phyloP scores from a whole-genome alignment of 2,888 invertebrate species.

The Mythimna pallens region DNA sequence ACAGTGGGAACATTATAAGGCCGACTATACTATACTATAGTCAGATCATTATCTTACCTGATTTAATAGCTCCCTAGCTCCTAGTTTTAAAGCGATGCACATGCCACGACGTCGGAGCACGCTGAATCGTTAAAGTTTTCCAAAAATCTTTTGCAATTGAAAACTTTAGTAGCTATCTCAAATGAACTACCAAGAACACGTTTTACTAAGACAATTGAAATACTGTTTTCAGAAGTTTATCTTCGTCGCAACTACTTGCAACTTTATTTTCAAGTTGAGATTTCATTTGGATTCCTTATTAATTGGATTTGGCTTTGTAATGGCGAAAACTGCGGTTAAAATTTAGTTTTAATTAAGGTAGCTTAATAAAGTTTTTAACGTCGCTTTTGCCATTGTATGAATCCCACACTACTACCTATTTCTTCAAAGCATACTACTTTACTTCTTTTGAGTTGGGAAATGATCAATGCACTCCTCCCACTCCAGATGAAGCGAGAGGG shows the following conservation, averaged over 20 bases:
- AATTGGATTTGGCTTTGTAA: conserved; percentile 14
- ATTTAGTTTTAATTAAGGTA: not conserved
- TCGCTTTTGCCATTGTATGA: not conserved
- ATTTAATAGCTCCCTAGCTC: no score
- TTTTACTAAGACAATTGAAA: conserved; percentile 33
- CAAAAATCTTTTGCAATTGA: conserved; percentile 18
- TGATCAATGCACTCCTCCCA: no score
- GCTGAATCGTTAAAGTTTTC: no score
- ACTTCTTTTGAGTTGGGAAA: no score
- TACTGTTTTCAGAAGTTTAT: conserved; percentile 7
- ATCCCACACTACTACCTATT: no score
- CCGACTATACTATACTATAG: no score
- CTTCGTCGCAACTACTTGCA: conserved; percentile 16
- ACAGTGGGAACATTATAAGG: no score
- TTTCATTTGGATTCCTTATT: conserved; percentile 3
- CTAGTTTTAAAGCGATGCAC: no score
- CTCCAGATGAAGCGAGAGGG: no score
- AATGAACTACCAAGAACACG: conserved; percentile 12
- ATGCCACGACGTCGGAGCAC: no score
- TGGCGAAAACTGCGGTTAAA: not conserved
- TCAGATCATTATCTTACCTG: no score
- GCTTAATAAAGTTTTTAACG: not conserved
- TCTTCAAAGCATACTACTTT: no score
- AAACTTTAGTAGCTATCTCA: conserved; percentile 4
- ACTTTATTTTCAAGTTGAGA: conserved; percentile 6